Evolutionary conservation across 2,113 vertebrate species (phyloP).

Genomic region (Centrocercus urophasianus): DNA sequence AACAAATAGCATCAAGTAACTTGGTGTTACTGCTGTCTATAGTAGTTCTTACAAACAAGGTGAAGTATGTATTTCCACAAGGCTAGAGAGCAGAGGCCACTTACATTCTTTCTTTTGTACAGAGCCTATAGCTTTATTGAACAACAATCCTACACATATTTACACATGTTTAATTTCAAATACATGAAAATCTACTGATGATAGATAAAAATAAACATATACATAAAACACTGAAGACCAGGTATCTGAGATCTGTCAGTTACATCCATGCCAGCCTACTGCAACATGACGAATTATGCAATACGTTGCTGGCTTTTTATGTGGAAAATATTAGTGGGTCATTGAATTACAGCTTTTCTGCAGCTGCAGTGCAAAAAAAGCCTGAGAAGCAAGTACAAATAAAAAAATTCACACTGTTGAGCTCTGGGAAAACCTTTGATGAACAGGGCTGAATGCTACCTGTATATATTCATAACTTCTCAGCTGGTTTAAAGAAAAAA

Average conservation of each 20-base stretch:
- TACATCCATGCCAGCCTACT: background rate
- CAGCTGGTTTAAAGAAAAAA: background rate
- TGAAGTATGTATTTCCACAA: background rate
- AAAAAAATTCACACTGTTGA: background rate
- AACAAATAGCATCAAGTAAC: background rate
- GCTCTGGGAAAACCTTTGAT: background rate
- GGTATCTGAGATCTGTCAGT: background rate
- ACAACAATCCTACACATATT: background rate
- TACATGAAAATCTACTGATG: background rate
- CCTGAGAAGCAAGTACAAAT: background rate
- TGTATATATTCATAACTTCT: background rate
- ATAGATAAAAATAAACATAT: background rate
- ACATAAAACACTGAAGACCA: background rate
- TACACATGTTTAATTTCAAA: background rate
- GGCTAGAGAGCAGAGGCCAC: background rate
- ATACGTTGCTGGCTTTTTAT: background rate
- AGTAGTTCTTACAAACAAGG: background rate
- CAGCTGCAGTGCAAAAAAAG: background rate
- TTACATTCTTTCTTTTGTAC: background rate
- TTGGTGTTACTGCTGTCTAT: background rate
- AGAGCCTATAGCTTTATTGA: background rate
- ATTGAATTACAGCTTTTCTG: background rate
- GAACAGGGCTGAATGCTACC: background rate
- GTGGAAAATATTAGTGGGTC: slow-evolving; percentile 21
- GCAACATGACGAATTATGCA: background rate